Evolutionary conservation across 2,113 vertebrate species (phyloP).

Genomic region (Sula dactylatra): DNA sequence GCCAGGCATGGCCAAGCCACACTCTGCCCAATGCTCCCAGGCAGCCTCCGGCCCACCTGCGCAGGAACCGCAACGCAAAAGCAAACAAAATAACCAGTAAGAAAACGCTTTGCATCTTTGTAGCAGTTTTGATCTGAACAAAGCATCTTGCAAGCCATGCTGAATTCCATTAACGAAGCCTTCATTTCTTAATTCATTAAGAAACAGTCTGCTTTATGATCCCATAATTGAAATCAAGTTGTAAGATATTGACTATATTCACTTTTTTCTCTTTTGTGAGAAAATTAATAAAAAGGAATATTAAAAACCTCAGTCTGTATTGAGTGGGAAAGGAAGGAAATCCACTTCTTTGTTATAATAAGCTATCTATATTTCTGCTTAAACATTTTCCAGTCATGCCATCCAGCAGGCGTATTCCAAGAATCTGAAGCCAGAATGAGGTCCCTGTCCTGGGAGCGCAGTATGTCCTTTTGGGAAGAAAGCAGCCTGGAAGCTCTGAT

Average conservation of each 20-base stretch:
- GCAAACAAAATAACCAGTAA: not conserved
- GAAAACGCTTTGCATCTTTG: accelerated
- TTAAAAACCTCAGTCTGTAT: not conserved
- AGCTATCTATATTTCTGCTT: not conserved
- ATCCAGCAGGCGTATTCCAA: not conserved
- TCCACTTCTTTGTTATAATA: not conserved
- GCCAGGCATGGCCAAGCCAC: not conserved
- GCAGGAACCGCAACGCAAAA: not conserved
- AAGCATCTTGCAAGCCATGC: not conserved
- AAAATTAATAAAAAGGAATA: not conserved
- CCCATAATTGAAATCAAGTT: not conserved
- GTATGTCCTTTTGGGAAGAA: not conserved
- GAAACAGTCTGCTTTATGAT: not conserved
- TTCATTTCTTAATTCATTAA: conserved; percentile 18
- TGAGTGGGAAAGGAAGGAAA: not conserved
- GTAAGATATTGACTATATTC: not conserved
- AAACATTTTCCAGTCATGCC: not conserved
- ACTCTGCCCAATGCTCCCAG: accelerated
- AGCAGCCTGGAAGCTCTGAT: not conserved
- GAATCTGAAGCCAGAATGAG: not conserved
- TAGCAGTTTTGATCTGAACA: not conserved
- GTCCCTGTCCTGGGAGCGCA: not conserved
- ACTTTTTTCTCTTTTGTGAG: not conserved
- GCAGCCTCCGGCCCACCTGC: not conserved
- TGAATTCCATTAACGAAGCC: not conserved